Conservation (phyloP, 2,888 invertebrate species). For the Scelioninae gen. 2 region DNA sequence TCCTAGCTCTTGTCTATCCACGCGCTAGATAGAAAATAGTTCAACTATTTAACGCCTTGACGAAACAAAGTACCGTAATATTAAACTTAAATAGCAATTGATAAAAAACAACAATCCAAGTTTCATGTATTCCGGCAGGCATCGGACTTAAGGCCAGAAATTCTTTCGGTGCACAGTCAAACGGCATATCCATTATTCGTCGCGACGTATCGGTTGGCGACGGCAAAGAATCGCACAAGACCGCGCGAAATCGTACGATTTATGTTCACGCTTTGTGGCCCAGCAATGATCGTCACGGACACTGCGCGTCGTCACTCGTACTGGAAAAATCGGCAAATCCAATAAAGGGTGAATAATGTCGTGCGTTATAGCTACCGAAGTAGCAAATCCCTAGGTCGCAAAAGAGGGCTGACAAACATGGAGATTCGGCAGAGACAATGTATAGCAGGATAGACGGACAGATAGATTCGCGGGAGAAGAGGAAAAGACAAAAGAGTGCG, state of each 20-base stretch:
- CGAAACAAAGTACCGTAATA: neutral
- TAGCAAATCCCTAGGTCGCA: conserved; percentile 56
- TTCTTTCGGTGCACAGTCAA: conserved; percentile 48
- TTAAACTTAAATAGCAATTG: conserved; percentile 31
- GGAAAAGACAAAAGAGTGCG: conserved; percentile 54
- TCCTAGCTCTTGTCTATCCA: too few species aligned
- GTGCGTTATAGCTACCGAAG: conserved; percentile 55
- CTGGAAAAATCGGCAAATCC: conserved; percentile 70
- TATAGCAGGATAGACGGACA: conserved; percentile 51
- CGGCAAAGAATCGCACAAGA: conserved; percentile 56
- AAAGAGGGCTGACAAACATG: conserved; percentile 56
- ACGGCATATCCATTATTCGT: conserved; percentile 52
- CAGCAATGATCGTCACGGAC: conserved; percentile 63
- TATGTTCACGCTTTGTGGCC: conserved; percentile 65
- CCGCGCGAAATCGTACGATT: conserved; percentile 63
- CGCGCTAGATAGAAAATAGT: too few species aligned
- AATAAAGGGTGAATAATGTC: conserved; percentile 73
- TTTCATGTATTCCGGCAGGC: conserved; percentile 46
- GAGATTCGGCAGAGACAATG: conserved; percentile 54
- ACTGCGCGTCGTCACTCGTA: conserved; percentile 62
- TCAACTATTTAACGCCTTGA: too few species aligned
- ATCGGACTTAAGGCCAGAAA: conserved; percentile 44
- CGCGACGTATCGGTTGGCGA: conserved; percentile 53
- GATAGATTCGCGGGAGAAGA: conserved; percentile 58
- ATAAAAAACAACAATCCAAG: conserved; percentile 42